phyloP scores from a whole-genome alignment of 2,797 vertebrate species.

The Cuculus canorus region DNA sequence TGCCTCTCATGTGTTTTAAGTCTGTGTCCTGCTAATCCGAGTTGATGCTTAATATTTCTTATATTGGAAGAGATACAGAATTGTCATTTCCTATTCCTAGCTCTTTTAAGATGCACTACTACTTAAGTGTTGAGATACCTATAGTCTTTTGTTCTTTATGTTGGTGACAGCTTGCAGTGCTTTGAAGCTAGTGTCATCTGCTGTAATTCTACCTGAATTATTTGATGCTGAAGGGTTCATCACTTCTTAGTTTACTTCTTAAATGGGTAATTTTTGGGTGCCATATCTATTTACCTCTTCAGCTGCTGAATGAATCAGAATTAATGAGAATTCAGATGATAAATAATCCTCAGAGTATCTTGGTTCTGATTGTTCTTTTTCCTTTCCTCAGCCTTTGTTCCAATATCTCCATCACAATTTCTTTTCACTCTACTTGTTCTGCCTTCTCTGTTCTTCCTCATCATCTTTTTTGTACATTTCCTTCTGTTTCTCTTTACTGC shows the following conservation, averaged over 20 bases:
- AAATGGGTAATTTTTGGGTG: not conserved
- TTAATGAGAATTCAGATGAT: not conserved
- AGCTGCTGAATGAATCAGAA: not conserved
- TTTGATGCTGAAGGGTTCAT: not conserved
- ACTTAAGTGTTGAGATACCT: not conserved
- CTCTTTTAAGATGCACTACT: not conserved
- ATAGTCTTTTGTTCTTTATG: not conserved
- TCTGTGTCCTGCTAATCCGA: not conserved
- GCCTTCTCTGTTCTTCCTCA: not conserved
- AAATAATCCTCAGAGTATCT: not conserved
- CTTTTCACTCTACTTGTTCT: not conserved
- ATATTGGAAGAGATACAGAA: not conserved
- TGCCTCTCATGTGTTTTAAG: not conserved
- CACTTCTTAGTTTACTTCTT: not conserved
- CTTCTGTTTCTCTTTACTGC: not conserved
- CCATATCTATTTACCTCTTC: not conserved
- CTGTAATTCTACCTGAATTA: not conserved
- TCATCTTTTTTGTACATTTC: not conserved
- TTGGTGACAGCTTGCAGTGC: not conserved
- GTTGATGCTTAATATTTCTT: not conserved
- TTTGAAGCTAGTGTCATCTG: not conserved
- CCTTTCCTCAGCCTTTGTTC: not conserved
- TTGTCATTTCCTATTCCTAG: not conserved
- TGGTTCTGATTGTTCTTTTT: not conserved
- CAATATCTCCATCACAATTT: not conserved